Evolutionary conservation across 2,888 invertebrate species (phyloP).

Genomic region (Drosophila formosana): DNA sequence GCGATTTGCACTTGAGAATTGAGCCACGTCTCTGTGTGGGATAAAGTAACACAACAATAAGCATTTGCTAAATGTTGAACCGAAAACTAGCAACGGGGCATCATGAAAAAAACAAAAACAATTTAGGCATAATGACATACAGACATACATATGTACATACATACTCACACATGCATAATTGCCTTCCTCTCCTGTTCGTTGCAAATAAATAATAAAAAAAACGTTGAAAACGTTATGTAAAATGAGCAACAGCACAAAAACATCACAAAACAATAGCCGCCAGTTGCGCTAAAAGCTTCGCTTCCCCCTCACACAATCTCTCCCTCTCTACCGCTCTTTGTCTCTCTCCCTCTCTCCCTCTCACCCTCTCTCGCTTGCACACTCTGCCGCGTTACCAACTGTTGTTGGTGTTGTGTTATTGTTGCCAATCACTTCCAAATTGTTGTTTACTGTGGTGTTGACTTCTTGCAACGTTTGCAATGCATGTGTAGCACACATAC

Average conservation of each 20-base stretch:
- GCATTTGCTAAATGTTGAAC: slow-evolving; percentile 34
- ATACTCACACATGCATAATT: slow-evolving; percentile 31
- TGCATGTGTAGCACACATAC: slow-evolving; percentile 4
- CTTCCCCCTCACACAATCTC: neutral
- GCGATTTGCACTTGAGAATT: slow-evolving; percentile 64
- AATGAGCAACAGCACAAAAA: slow-evolving; percentile 35
- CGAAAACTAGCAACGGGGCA: slow-evolving; percentile 31
- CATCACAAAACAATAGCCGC: slow-evolving; percentile 39
- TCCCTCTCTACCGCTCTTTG: neutral
- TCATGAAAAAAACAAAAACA: slow-evolving; percentile 33
- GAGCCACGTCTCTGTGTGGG: slow-evolving; percentile 37
- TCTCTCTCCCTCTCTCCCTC: neutral
- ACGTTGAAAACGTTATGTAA: slow-evolving; percentile 45
- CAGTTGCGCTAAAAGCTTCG: slow-evolving; percentile 30
- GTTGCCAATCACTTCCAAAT: slow-evolving; percentile 46
- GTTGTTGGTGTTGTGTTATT: slow-evolving; percentile 17
- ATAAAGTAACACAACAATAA: slow-evolving; percentile 27
- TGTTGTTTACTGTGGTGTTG: slow-evolving; percentile 34
- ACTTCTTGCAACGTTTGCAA: slow-evolving; percentile 43
- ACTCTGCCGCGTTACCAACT: neutral
- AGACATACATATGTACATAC: slow-evolving; percentile 10
- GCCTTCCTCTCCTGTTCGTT: slow-evolving; percentile 29
- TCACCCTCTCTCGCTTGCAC: neutral
- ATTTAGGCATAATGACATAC: slow-evolving; percentile 17
- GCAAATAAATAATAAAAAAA: slow-evolving; percentile 25